These are phyloP conservation scores for Australoheros scitulus DNA, from an alignment of 2,113 vertebrate species.

Conservation along the genomic window DNA sequence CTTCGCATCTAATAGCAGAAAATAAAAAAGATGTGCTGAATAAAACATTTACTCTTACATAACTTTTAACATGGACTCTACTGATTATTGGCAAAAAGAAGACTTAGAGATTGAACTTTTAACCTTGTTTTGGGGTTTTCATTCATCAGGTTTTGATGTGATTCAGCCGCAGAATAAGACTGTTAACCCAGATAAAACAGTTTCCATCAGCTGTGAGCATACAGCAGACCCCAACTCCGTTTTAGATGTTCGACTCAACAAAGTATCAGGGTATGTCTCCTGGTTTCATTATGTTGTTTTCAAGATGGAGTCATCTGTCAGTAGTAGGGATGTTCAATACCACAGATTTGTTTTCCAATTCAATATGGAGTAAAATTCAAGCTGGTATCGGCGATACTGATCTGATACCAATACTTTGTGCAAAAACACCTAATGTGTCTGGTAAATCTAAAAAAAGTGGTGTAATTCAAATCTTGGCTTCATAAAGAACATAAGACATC, in stretches of 20 bases:
- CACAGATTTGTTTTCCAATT: too few relatives aligned
- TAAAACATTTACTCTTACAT: background rate
- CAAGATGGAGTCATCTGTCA: background rate
- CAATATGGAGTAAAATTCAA: too few relatives aligned
- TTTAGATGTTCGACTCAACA: conserved; percentile 30
- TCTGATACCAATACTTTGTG: too few relatives aligned
- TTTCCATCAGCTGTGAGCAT: conserved; percentile 45
- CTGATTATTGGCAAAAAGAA: background rate
- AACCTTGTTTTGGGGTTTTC: background rate
- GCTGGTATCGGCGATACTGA: too few relatives aligned
- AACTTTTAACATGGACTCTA: background rate
- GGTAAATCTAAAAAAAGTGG: too few relatives aligned
- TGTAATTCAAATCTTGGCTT: too few relatives aligned
- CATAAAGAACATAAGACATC: too few relatives aligned
- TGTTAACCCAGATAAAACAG: background rate
- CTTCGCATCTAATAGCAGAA: too few relatives aligned
- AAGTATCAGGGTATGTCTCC: background rate
- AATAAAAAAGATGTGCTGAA: background rate
- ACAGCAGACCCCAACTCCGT: accelerated
- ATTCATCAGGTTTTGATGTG: conserved; percentile 19
- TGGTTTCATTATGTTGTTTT: background rate
- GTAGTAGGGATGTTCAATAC: too few relatives aligned
- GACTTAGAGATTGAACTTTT: background rate
- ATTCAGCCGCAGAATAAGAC: background rate
- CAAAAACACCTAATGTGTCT: too few relatives aligned